These are phyloP conservation scores for Calliopum simillimum DNA, from an alignment of 2,888 invertebrate genomes.

Conservation along the genomic window DNA sequence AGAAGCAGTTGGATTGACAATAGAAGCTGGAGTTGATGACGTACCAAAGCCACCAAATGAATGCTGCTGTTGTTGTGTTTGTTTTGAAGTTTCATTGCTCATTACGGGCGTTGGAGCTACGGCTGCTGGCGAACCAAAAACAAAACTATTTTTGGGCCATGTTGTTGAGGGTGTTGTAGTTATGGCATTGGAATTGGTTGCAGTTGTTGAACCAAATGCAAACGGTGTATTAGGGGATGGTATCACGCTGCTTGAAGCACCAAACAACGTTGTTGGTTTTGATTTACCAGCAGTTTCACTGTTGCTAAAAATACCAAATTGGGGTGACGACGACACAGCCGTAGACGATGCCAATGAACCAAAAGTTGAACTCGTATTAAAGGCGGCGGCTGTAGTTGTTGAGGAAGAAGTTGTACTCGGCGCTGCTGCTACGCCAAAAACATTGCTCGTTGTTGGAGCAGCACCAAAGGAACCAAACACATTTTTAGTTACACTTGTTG, in stretches of 20 bases:
- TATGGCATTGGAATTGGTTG: constrained; percentile 34
- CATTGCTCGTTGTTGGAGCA: constrained; percentile 30
- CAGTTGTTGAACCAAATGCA: constrained; percentile 18
- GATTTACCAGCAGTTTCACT: constrained; percentile 30
- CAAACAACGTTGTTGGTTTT: constrained; percentile 41
- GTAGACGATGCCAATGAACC: neutral
- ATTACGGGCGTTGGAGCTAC: constrained; percentile 28
- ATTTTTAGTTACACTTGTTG: constrained; percentile 40
- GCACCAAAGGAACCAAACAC: constrained; percentile 48
- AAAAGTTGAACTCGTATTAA: neutral
- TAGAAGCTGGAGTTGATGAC: constrained; percentile 28
- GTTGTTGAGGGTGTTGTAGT: constrained; percentile 42
- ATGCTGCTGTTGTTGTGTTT: constrained; percentile 40
- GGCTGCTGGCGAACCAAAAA: constrained; percentile 43
- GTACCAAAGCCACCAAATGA: constrained; percentile 44
- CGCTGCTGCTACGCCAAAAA: constrained; percentile 34
- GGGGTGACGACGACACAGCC: constrained; percentile 22
- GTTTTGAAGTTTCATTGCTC: constrained; percentile 41
- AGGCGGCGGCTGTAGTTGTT: constrained; percentile 25
- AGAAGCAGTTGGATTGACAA: constrained; percentile 22
- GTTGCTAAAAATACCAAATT: constrained; percentile 36
- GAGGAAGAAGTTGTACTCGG: constrained; percentile 33
- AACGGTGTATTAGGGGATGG: constrained; percentile 39
- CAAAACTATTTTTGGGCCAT: constrained; percentile 48
- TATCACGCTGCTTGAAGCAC: constrained; percentile 46